Conservation (phyloP, 2,113 vertebrate genomes). For the Stictonetta naevosa region DNA sequence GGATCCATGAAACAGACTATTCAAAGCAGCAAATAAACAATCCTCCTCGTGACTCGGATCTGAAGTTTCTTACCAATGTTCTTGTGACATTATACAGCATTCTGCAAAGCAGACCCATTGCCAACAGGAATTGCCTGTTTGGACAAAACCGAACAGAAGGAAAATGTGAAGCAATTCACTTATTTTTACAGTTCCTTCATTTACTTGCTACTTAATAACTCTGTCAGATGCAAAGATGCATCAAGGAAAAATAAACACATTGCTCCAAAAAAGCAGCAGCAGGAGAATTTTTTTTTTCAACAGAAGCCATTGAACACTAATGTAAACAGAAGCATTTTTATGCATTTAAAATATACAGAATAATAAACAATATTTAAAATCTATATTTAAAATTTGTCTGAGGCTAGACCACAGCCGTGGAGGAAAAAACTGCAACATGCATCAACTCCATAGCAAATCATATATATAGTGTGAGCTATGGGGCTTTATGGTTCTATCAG, state of each 20-base stretch:
- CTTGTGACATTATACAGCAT: neutral
- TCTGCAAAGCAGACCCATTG: neutral
- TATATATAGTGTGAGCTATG: rapidly evolving
- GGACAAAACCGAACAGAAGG: neutral
- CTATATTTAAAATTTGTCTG: neutral
- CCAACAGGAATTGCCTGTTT: neutral
- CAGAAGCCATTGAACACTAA: neutral
- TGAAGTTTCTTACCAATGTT: neutral
- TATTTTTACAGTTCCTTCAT: neutral
- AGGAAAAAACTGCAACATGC: neutral
- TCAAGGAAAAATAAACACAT: neutral
- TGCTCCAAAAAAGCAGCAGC: neutral
- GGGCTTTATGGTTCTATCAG: neutral
- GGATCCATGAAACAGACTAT: neutral
- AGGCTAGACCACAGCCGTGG: neutral
- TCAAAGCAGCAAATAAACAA: neutral
- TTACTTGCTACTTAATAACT: neutral
- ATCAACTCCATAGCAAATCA: neutral
- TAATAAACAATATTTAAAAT: neutral
- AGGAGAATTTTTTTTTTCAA: neutral
- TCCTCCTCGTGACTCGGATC: rapidly evolving
- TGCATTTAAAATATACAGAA: neutral
- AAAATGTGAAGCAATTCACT: neutral
- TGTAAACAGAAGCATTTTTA: neutral
- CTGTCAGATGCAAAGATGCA: neutral